Conservation (phyloP, 2,113 vertebrate genomes). For the Tympanuchus pallidicinctus region DNA sequence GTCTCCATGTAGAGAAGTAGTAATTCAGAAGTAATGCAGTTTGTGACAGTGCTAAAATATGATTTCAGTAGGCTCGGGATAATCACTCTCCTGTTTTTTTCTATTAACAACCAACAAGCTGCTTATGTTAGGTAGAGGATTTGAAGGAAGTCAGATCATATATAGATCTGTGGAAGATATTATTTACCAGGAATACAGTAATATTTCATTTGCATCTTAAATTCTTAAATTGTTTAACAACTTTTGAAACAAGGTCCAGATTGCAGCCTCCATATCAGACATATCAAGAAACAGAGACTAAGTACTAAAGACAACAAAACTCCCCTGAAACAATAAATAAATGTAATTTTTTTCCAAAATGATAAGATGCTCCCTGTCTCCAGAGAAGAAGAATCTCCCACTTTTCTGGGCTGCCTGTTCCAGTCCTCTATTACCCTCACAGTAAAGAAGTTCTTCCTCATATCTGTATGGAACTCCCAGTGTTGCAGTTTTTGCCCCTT, state of each 20-base stretch:
- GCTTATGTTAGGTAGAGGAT: not conserved
- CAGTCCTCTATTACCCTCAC: no score
- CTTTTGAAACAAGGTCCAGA: not conserved
- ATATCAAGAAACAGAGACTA: slow-evolving; percentile 8
- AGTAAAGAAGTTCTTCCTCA: no score
- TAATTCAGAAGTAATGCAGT: not conserved
- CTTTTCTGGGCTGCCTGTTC: no score
- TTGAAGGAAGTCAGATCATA: not conserved
- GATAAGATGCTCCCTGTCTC: not conserved
- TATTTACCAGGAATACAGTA: not conserved
- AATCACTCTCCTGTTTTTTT: not conserved
- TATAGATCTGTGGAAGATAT: not conserved
- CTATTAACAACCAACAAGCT: not conserved
- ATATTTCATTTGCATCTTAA: not conserved
- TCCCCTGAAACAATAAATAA: not conserved
- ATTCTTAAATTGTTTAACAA: not conserved
- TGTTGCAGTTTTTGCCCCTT: no score
- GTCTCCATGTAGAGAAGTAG: not conserved
- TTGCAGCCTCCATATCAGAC: not conserved
- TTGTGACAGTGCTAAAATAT: not conserved
- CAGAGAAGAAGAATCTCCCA: no score
- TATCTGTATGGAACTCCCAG: no score
- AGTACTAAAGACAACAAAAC: not conserved
- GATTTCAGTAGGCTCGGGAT: not conserved
- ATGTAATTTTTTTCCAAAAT: slow-evolving; percentile 25